phyloP scores from a whole-genome alignment of 92 coral and sea anemone genomes.

The Virgularia gustaviana region DNA sequence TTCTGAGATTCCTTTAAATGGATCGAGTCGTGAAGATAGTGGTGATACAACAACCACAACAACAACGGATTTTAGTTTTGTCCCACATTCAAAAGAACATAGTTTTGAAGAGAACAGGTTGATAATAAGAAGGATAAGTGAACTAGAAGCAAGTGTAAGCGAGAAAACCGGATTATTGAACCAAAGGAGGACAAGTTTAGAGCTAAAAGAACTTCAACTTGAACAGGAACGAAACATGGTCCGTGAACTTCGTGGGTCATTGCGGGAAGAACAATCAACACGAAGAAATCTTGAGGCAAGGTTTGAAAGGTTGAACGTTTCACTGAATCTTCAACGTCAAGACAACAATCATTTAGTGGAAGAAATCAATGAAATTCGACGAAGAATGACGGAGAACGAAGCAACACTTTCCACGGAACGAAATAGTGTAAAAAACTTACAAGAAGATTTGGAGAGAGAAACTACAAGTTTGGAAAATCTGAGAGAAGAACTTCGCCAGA shows the following conservation, averaged over 20 bases:
- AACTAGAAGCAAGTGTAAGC: neutral
- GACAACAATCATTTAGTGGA: neutral
- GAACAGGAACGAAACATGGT: conserved; percentile 24
- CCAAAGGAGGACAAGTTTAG: conserved; percentile 7
- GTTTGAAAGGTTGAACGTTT: conserved; percentile 31
- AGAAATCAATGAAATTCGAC: conserved; percentile 13
- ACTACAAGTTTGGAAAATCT: conserved; percentile 4
- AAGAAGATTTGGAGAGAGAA: conserved; percentile 1
- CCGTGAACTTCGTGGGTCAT: neutral
- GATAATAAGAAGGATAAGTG: neutral
- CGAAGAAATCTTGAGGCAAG: conserved; percentile 4
- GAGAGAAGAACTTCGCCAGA: conserved; percentile 6
- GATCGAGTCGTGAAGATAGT: too few species aligned
- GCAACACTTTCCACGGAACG: neutral
- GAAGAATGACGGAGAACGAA: neutral
- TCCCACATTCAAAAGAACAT: neutral
- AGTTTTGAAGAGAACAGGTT: conserved; percentile 22
- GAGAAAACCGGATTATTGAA: conserved; percentile 9
- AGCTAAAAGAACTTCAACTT: conserved; percentile 11
- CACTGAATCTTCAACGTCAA: conserved; percentile 60
- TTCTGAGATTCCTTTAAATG: neutral
- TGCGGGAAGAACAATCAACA: conserved; percentile 21
- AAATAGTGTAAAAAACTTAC: neutral
- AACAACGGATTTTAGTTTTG: neutral
- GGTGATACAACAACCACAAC: too few species aligned